Conservation (phyloP, 2,797 vertebrate genomes). For the Acridotheres tristis region DNA sequence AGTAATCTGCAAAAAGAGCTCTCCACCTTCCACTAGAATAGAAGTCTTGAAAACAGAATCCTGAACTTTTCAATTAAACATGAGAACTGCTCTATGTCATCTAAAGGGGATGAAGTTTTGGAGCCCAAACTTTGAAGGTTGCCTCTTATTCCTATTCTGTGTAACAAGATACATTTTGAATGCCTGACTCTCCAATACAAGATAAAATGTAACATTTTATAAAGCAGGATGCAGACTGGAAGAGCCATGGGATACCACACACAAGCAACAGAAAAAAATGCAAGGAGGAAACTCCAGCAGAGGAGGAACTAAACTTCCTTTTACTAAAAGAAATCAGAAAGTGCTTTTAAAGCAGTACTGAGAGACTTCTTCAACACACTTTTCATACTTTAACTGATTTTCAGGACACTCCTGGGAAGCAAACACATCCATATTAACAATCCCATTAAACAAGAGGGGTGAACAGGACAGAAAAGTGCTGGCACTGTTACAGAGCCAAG, state of each 20-base stretch:
- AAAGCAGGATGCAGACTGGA: neutral
- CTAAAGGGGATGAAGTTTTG: neutral
- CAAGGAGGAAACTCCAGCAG: neutral
- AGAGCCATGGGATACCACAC: neutral
- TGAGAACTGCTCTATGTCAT: neutral
- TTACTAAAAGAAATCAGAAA: neutral
- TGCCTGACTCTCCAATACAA: neutral
- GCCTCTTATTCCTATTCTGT: neutral
- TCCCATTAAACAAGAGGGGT: neutral
- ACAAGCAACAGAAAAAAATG: neutral
- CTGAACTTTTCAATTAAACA: neutral
- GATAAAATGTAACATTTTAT: neutral
- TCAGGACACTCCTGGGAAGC: neutral
- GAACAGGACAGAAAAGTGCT: neutral
- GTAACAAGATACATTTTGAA: neutral
- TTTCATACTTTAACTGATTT: neutral
- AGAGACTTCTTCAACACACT: neutral
- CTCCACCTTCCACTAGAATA: neutral
- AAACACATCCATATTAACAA: neutral
- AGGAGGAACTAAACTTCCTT: neutral
- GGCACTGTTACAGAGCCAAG: neutral
- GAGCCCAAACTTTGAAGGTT: neutral
- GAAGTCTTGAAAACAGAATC: neutral
- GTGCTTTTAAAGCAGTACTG: neutral
- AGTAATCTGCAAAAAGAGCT: slow-evolving; percentile 6